A percentile compares a stretch with the other conserved stretches of the same genome.
These are phyloP conservation scores for Alligator sinensis DNA, from an alignment of 2,113 vertebrate species.

Conservation along the genomic window DNA sequence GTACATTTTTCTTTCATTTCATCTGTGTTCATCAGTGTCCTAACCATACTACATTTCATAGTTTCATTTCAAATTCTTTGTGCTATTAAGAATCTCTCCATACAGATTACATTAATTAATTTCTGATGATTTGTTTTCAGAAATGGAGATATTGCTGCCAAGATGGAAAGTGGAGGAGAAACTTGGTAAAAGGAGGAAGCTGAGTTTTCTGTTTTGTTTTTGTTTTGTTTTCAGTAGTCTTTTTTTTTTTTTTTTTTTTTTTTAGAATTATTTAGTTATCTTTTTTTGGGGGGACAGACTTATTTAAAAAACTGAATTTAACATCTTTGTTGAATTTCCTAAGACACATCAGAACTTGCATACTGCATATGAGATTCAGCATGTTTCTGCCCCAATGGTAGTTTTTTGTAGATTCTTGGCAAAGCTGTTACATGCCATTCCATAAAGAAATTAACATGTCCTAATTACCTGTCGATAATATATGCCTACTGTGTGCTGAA, in stretches of 20 bases:
- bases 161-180: slow-evolving; percentile 51
- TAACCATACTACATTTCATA: background rate
- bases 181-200: slow-evolving; percentile 34
- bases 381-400: background rate
- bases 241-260: background rate
- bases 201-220: slow-evolving; percentile 42
- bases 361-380: background rate
- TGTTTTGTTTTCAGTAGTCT: slow-evolving; percentile 51
- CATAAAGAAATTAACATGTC: background rate
- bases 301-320: slow-evolving; percentile 66
- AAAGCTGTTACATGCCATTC: background rate
- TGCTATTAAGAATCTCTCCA: slow-evolving; percentile 30
- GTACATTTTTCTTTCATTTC: slow-evolving; percentile 45
- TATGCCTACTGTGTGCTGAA: background rate
- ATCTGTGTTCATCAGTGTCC: slow-evolving; percentile 9
- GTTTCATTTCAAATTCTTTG: slow-evolving; percentile 24
- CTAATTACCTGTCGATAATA: background rate
- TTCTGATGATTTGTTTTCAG: slow-evolving; percentile 61
- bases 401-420: background rate
- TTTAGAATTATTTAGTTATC: too few species aligned
- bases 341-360: slow-evolving; percentile 18
- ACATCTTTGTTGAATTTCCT: slow-evolving; percentile 45
- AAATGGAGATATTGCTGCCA: slow-evolving; percentile 61
- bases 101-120: slow-evolving; percentile 56
- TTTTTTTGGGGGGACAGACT: background rate